Evolutionary conservation across 2,888 invertebrate species (phyloP).

Genomic region (Isoperla grammatica): DNA sequence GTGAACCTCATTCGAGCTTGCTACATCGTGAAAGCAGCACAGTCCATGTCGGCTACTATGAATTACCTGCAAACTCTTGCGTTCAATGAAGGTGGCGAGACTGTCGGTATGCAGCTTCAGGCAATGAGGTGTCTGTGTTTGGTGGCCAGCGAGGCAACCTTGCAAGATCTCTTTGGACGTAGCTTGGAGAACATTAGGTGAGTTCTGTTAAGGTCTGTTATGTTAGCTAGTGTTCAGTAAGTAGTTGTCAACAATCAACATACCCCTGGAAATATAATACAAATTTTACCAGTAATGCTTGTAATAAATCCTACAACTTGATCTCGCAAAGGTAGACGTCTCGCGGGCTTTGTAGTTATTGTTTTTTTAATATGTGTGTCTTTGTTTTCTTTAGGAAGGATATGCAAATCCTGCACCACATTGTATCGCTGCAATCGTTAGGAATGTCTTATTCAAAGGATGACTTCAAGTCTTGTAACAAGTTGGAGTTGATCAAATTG

Average conservation of each 20-base stretch:
- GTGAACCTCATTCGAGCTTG: conserved; percentile 1
- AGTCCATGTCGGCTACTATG: not conserved
- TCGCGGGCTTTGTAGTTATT: too few relatives aligned
- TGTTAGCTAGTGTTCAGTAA: too few relatives aligned
- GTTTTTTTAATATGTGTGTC: too few relatives aligned
- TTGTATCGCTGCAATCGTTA: not conserved
- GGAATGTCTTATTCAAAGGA: not conserved
- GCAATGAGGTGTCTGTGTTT: conserved; percentile 1
- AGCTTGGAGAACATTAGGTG: not conserved
- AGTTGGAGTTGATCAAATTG: conserved; percentile 5
- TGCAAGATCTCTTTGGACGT: not conserved
- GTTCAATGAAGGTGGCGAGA: not conserved
- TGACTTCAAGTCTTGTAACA: conserved; percentile 1
- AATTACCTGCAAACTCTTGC: not conserved
- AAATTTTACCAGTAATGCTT: too few relatives aligned
- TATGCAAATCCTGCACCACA: conserved; percentile 5
- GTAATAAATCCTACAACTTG: too few relatives aligned
- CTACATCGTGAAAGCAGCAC: not conserved
- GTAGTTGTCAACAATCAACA: too few relatives aligned
- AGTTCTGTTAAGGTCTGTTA: too few relatives aligned
- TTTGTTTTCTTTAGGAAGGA: not conserved
- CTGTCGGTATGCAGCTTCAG: not conserved
- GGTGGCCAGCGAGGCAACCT: not conserved
- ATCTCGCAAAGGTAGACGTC: too few relatives aligned
- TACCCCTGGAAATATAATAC: too few relatives aligned